Base-by-base conservation (phyloP, 2,888 invertebrate genomes). In the Philhelius pedissequus region DNA sequence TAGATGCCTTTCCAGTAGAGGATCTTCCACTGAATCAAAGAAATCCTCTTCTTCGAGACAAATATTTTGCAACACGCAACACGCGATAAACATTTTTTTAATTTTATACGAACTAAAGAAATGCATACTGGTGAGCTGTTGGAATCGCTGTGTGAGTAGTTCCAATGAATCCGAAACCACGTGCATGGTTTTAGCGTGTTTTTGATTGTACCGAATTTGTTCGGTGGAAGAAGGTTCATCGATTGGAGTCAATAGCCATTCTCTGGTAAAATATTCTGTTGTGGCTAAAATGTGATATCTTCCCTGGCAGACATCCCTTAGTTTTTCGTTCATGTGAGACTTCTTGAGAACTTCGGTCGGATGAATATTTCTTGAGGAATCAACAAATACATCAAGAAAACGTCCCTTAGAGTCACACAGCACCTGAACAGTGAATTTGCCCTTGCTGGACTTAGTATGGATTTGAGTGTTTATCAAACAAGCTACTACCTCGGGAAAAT, bases 1-100 rank as follows among this genome's bases (percentile, higher is more conserved):
- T 11, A 11, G 9, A 3, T 1, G 4, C 40, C 5, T 30, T 22
- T 22, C n/a, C 18, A 32, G 2, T 5, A 43, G 8, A 1, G 52
- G 27, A 62, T 78, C 48, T 7, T 64, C 48, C 3, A 13, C 52
- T 0, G 11, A 4, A 5, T 64, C 60, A 4, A 69, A 75, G 11
- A 13, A 54, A 11, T 80, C 80, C 4, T 35, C 48, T 20, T 43
- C 54, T 3, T 64, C 56, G 11, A 75, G 20, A 18, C 75, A 74
- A 8, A 80, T 75, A 8, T 80, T 80, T n/a, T 80, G 75, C 25
- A 80, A 8, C 6, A 75, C 62, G 4, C 80, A 80, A 20, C 80
- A 75, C 20, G 80, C 69, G 5, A 25, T 50, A 1, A 80, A 25
- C 2, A 80, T 27, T 40, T 22, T 38, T 13, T 52, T 30, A 5